phyloP scores from a whole-genome alignment of 2,888 invertebrate species.

The Autographa gamma region DNA sequence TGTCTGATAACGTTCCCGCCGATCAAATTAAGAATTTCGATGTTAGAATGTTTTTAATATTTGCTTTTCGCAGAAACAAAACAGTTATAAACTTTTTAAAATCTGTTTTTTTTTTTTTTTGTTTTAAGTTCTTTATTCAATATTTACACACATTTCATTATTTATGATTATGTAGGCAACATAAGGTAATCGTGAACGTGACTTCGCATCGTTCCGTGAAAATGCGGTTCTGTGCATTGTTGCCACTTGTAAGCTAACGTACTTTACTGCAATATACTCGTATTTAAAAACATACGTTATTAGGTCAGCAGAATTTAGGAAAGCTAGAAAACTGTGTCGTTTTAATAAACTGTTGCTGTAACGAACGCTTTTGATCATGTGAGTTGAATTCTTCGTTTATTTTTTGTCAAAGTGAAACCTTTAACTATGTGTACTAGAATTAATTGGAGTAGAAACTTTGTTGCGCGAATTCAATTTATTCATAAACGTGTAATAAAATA shows the following conservation, averaged over 20 bases:
- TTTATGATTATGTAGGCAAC: constrained; percentile 18
- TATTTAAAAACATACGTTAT: neutral
- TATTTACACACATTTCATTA: constrained; percentile 8
- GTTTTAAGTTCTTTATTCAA: neutral
- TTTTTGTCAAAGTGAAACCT: neutral
- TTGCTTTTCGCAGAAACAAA: neutral
- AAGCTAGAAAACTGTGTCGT: neutral
- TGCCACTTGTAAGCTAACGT: constrained; percentile 11
- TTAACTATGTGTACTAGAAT: neutral
- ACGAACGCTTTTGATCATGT: neutral
- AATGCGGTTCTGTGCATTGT: constrained; percentile 29
- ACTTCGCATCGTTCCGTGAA: constrained; percentile 28
- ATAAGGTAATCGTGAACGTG: constrained; percentile 41
- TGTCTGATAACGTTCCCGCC: neutral
- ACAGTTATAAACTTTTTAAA: neutral
- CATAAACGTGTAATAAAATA: neutral
- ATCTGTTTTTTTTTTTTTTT: neutral
- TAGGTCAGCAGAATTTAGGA: neutral
- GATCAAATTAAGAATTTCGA: neutral
- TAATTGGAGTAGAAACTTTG: neutral
- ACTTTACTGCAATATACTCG: constrained; percentile 3
- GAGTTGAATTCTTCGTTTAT: neutral
- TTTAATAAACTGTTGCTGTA: neutral
- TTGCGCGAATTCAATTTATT: neutral
- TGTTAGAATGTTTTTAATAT: neutral